Evolutionary conservation across 2,113 vertebrate species (phyloP).

Genomic region (Scomber japonicus): DNA sequence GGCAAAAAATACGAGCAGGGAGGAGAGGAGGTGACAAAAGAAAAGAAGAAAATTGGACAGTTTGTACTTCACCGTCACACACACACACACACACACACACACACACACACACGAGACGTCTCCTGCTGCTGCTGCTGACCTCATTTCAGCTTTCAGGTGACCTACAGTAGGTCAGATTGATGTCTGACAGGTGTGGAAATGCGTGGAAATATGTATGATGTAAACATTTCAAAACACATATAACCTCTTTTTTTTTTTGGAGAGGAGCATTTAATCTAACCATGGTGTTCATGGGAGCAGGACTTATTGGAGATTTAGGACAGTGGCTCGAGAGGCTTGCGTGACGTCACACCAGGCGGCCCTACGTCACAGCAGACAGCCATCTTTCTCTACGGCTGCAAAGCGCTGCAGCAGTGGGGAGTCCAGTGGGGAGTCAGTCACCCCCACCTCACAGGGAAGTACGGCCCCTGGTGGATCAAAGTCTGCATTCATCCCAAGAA

Average conservation of each 20-base stretch:
- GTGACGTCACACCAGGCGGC: slow-evolving; percentile 25
- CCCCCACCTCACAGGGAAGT: slow-evolving; percentile 11
- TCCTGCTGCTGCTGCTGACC: background rate
- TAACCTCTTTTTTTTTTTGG: too few species aligned
- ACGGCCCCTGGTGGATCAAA: slow-evolving; percentile 51
- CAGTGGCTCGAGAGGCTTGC: background rate
- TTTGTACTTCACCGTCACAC: background rate
- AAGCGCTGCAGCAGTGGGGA: background rate
- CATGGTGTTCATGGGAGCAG: too few species aligned
- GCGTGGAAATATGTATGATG: too few species aligned
- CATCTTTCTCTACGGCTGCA: background rate
- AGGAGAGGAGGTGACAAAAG: background rate
- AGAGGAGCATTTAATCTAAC: too few species aligned
- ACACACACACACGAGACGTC: background rate
- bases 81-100: background rate
- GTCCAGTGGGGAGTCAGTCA: background rate
- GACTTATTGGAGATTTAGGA: background rate
- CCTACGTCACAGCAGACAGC: slow-evolving; percentile 19
- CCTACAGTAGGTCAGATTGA: slow-evolving; percentile 4
- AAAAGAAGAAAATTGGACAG: background rate
- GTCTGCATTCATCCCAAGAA: background rate
- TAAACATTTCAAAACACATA: too few species aligned
- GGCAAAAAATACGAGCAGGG: background rate
- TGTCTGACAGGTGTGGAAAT: too few species aligned
- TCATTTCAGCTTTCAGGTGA: background rate